These are phyloP conservation scores for Arothron firmamentum DNA, from an alignment of 2,113 vertebrate genomes.

Conservation along the genomic window DNA sequence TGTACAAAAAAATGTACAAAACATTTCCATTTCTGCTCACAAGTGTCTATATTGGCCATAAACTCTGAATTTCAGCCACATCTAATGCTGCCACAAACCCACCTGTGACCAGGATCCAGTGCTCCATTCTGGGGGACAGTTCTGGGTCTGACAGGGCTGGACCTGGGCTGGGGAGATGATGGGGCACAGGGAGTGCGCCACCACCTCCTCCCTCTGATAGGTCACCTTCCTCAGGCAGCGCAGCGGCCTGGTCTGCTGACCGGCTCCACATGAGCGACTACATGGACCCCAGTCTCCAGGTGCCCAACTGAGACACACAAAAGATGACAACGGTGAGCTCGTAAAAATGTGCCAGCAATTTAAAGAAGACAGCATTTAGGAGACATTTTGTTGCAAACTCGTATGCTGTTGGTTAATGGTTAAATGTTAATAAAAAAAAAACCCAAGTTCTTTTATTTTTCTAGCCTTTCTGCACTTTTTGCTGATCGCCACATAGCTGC, in stretches of 20 bases:
- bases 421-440: too few species aligned
- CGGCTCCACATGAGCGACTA: constrained; percentile 85
- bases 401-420: too few species aligned
- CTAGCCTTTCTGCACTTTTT: constrained; percentile 1
- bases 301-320: constrained; percentile 79
- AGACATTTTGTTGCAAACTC: too few species aligned
- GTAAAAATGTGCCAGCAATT: neutral
- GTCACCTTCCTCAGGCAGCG: constrained; percentile 85
- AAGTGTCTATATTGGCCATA: too few species aligned
- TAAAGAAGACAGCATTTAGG: neutral
- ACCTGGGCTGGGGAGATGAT: constrained; percentile 81
- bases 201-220: constrained; percentile 82
- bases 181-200: constrained; percentile 84
- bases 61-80: neutral
- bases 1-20: too few species aligned
- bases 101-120: constrained; percentile 90
- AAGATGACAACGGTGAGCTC: neutral
- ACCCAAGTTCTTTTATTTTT: neutral
- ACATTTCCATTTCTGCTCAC: too few species aligned
- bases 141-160: constrained; percentile 82
- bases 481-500: neutral
- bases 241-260: constrained; percentile 83
- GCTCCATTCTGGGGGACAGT: constrained; percentile 89
- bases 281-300: constrained; percentile 84
- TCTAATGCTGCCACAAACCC: constrained; percentile 27